Percentiles rank a stretch among this genome's conserved stretches.
These are phyloP conservation scores for Sapayoa aenigma DNA, from an alignment of 2,113 vertebrate genomes.

Conservation along the genomic window DNA sequence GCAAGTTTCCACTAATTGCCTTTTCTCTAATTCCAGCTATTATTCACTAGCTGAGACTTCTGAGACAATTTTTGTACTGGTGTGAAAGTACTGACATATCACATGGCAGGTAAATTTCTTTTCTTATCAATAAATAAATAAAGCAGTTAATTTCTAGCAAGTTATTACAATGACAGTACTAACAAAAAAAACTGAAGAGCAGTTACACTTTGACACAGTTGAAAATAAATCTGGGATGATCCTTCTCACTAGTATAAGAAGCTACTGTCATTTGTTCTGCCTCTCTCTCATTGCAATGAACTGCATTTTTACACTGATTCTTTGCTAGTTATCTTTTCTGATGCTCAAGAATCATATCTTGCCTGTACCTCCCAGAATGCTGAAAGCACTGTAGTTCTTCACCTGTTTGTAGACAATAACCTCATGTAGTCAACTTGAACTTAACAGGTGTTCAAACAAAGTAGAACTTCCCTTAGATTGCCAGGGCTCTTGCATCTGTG, in stretches of 20 bases:
- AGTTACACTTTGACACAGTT: neutral
- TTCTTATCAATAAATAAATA: neutral
- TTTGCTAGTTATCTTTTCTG: neutral
- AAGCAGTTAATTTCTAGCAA: neutral
- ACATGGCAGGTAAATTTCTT: neutral
- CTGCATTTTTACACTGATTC: neutral
- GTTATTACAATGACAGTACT: neutral
- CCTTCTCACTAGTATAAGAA: neutral
- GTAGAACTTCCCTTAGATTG: neutral
- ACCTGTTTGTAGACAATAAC: neutral
- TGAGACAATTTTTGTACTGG: neutral
- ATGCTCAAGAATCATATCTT: neutral
- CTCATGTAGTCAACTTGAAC: neutral
- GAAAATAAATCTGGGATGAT: neutral
- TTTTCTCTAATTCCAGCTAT: neutral
- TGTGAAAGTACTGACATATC: neutral
- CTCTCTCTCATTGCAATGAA: neutral
- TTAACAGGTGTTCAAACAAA: neutral
- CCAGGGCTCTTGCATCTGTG: neutral
- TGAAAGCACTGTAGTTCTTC: neutral
- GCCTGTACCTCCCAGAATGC: neutral
- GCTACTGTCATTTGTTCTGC: neutral
- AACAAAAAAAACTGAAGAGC: neutral
- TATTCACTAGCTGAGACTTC: neutral
- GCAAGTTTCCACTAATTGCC: neutral